Base-by-base conservation (phyloP, 2,113 vertebrate species). In the Picathartes gymnocephalus region DNA sequence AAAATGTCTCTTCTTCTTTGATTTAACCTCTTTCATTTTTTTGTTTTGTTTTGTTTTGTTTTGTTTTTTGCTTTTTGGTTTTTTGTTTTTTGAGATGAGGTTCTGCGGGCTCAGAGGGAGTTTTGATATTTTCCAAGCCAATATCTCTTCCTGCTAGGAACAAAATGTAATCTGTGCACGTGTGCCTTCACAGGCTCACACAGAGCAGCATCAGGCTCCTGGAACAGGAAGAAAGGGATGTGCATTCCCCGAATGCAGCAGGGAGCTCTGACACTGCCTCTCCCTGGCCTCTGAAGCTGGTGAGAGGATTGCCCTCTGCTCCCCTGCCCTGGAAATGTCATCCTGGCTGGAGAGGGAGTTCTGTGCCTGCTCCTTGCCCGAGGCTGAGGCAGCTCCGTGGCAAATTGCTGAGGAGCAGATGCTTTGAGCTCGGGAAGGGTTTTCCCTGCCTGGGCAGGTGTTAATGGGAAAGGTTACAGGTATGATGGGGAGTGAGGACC, bases 51-150 rank as follows among this genome's bases (percentile, higher is more conserved):
- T 92, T 92, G 77, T 89, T 97, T 96, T 58, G 35, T 48, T 7
- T n/a, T n/a, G n/a, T n/a, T 62, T 31, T 27, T 8, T 50, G n/a
- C n/a, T 45, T 3, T 71, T 44, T 33, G 8, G 24, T 33, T 27
- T 47, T 61, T 92, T 92, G 77, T 89, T 97, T 96, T 58, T 85
- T 88, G 90, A 93, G 92, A 73, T 35, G 62, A 73, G 27, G 33
- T 79, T 87, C 96, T 84, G 91, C 39, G 35, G 93, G 90, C 80
- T 94, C 93, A 80, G 90, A 91, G 89, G 62, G 6, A 1, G 31
- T 96, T 97, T 98, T 95, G 93, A 93, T 97, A 90, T 97, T 95
- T 96, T 97, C 85, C 89, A 62, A 97, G 96, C 95, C 97, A 96
- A 91, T 91, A 96, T 95, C 92, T 88, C 88, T 96, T 81, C 95